phyloP scores from a whole-genome alignment of 2,797 vertebrate species.

The Eurystomus glaucurus region DNA sequence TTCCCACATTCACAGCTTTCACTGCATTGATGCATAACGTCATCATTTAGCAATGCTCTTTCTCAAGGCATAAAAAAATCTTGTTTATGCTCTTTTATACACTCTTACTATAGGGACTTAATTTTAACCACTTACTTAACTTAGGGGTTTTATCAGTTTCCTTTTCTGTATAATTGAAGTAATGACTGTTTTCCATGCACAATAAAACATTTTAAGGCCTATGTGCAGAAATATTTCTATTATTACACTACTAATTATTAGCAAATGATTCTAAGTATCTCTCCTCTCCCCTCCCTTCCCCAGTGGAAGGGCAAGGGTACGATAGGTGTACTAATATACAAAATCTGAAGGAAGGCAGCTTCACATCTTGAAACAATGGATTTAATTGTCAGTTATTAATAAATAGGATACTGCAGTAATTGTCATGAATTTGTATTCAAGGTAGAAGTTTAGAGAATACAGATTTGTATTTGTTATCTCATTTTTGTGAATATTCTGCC shows the following conservation, averaged over 20 bases:
- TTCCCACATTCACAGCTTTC: neutral
- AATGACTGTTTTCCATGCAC: neutral
- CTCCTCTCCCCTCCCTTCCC: too few species aligned
- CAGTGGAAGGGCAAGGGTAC: neutral
- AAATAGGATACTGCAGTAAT: neutral
- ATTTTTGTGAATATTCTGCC: conserved; percentile 29
- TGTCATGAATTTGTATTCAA: conserved; percentile 21
- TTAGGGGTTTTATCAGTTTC: neutral
- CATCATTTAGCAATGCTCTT: neutral
- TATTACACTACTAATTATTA: neutral
- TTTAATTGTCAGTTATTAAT: neutral
- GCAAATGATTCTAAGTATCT: neutral
- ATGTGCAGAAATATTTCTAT: neutral
- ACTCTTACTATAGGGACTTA: neutral
- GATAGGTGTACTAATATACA: neutral
- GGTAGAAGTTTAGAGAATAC: neutral
- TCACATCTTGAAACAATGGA: neutral
- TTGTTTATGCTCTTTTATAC: neutral
- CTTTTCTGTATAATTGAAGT: neutral
- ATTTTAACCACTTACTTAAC: neutral
- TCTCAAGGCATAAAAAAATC: neutral
- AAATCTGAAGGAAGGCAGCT: neutral
- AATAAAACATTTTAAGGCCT: neutral
- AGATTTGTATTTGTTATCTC: neutral
- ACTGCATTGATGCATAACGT: neutral